A percentile compares a stretch with the other conserved stretches of the same genome.
Evolutionary conservation across 2,888 invertebrate genomes (phyloP).

Genomic region (Agonopterix alstromeriana): DNA sequence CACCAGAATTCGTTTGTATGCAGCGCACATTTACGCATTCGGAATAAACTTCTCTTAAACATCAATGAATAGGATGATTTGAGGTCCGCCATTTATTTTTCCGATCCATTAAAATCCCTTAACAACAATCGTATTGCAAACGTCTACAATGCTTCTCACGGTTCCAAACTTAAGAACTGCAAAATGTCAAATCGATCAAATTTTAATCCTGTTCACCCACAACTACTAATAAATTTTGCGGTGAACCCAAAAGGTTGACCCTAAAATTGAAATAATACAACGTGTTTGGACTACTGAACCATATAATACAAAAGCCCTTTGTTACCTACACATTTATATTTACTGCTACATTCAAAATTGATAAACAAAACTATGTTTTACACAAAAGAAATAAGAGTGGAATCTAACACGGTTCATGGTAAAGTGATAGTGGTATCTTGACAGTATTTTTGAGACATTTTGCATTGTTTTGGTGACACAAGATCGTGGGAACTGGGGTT

Average conservation of each 20-base stretch:
- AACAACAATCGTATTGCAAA: slow-evolving; percentile 4
- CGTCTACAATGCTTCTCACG: slow-evolving; percentile 33
- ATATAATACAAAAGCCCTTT: slow-evolving; percentile 28
- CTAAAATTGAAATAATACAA: slow-evolving; percentile 46
- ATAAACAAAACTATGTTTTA: slow-evolving; percentile 14
- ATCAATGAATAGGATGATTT: no score
- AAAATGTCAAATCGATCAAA: slow-evolving; percentile 27
- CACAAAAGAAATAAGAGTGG: slow-evolving; percentile 6
- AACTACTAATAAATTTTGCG: slow-evolving; percentile 26
- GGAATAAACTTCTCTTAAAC: no score
- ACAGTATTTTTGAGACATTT: slow-evolving; percentile 50
- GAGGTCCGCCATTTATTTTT: slow-evolving; percentile 1
- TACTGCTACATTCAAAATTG: neutral
- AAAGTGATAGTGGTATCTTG: slow-evolving; percentile 16
- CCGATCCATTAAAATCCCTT: slow-evolving; percentile 5
- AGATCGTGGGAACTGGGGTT: slow-evolving; percentile 57
- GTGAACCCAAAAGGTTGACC: slow-evolving; percentile 47
- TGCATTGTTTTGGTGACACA: slow-evolving; percentile 44
- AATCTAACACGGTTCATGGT: neutral
- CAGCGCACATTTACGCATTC: no score
- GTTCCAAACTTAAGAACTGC: slow-evolving; percentile 25
- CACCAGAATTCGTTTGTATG: no score
- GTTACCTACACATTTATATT: slow-evolving; percentile 13
- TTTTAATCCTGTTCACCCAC: slow-evolving; percentile 43
- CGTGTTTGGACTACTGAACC: slow-evolving; percentile 48